These are phyloP conservation scores for Ammodytes dubius DNA, from an alignment of 2,113 vertebrate genomes.

Conservation along the genomic window DNA sequence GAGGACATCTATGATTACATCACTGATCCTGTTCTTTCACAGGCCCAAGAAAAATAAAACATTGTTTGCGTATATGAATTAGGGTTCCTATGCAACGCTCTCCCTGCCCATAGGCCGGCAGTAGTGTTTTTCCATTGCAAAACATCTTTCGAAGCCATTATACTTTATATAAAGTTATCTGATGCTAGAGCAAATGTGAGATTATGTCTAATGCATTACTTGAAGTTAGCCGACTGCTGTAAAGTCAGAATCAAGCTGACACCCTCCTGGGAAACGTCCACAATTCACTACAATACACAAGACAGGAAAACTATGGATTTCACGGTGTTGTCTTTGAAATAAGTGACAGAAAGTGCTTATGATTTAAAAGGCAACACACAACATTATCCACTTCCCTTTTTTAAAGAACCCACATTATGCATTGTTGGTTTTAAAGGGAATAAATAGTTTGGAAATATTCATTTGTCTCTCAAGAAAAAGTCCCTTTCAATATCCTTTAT, in stretches of 20 bases:
- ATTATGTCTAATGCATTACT: constrained; percentile 25
- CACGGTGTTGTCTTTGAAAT: background rate
- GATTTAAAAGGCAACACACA: too few species aligned
- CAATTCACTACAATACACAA: background rate
- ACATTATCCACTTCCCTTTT: too few species aligned
- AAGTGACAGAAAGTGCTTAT: background rate
- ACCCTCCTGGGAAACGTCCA: background rate
- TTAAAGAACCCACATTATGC: too few species aligned
- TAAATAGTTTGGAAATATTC: background rate
- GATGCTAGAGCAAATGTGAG: constrained; percentile 4
- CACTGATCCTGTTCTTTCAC: constrained; percentile 37
- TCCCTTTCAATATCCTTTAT: background rate
- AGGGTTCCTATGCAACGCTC: background rate
- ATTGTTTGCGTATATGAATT: constrained; percentile 28
- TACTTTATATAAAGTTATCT: background rate
- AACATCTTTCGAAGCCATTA: background rate
- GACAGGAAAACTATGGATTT: background rate
- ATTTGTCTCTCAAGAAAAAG: background rate
- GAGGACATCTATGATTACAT: constrained; percentile 48
- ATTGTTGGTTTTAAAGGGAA: background rate
- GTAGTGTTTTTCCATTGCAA: constrained; percentile 6
- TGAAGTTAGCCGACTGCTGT: background rate
- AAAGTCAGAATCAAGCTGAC: background rate
- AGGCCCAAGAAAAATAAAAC: constrained; percentile 13
- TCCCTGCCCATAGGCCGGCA: background rate